Base-by-base conservation (phyloP, 2,797 vertebrate species). In the Acanthurus tractus region DNA sequence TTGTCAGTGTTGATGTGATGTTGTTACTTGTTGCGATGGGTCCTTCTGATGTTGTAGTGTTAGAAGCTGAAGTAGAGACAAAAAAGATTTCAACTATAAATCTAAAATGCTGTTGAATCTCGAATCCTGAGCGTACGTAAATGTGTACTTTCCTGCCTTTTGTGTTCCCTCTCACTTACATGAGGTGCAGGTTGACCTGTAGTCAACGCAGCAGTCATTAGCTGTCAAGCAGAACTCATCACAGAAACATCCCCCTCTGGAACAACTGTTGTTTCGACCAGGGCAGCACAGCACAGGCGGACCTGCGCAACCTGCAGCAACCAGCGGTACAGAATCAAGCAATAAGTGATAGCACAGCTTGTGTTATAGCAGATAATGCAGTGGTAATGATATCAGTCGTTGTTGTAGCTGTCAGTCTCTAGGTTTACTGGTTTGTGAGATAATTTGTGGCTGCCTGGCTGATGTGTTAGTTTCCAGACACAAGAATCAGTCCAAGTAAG, bases 251-350 rank as follows among this genome's bases (percentile, higher is more conserved):
- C 1, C 57, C 14, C 84, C 57, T 15, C 84, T 84, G 4, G 0
- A 0, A 63, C 93, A 93, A 50, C 0, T 12, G 18, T 0, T 0
- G 57, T 88, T 70, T 0, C 0, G 0, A 22, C 86, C 87, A 11
- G 72, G 0, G 49, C 93, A 94, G 66, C 94, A 94, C 34, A 94
- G 58, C n/a, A 56, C 12, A 12, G 87, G 76, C 61, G 91, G 90
- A 56, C 61, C 72, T 46, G 86, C 79, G 69, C 93, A 94, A 15
- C 74, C 89, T 93, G 34, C 11, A 86, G 48, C 10, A 29, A 29
- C 25, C 25, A 55, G 40, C 22, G 45, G 23, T 18, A 52, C 6
- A 62, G 49, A 20, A 20, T 38, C 6, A 54, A 40, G 12, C 14
- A 14, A 42, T 56, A 6, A 57, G 8, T 18, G 29, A n/a, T 18